Conservation (phyloP, 2,113 vertebrate genomes). For the Petaurus breviceps region DNA sequence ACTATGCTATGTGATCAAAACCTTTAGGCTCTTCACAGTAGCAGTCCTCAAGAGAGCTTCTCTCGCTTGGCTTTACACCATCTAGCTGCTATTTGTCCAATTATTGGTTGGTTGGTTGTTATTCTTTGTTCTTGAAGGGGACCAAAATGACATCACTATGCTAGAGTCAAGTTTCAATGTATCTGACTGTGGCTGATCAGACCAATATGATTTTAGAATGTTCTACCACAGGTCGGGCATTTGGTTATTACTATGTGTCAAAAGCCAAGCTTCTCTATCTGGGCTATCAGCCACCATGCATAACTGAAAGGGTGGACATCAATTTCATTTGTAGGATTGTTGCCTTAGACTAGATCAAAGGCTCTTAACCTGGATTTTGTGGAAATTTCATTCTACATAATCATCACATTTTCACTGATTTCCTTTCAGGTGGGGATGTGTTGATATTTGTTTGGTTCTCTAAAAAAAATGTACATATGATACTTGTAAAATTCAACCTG, state of each 20-base stretch:
- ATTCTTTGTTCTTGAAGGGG: too few species aligned
- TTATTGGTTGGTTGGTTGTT: too few species aligned
- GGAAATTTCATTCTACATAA: not conserved
- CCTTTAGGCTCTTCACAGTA: too few species aligned
- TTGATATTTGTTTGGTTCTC: not conserved
- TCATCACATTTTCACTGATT: too few species aligned
- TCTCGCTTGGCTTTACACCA: not conserved
- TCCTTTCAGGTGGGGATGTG: not conserved
- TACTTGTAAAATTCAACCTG: not conserved
- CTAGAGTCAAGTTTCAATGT: too few species aligned
- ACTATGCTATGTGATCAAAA: too few species aligned
- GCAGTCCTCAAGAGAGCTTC: too few species aligned
- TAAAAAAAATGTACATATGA: not conserved
- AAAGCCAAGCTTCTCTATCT: not conserved
- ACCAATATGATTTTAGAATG: too few species aligned
- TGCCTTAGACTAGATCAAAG: not conserved
- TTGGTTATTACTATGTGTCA: not conserved
- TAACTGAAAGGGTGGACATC: not conserved
- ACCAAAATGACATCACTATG: too few species aligned
- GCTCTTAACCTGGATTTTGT: too few species aligned
- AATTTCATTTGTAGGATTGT: not conserved
- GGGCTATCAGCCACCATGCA: not conserved
- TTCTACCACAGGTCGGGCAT: too few species aligned
- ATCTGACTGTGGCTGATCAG: too few species aligned
- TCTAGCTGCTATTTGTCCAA: not conserved